Evolutionary conservation across 1,140 invertebrate species (phyloP), one percentile per base, ranked within the genome.

Genomic region (Neoseiulus cucumeris): DNA sequence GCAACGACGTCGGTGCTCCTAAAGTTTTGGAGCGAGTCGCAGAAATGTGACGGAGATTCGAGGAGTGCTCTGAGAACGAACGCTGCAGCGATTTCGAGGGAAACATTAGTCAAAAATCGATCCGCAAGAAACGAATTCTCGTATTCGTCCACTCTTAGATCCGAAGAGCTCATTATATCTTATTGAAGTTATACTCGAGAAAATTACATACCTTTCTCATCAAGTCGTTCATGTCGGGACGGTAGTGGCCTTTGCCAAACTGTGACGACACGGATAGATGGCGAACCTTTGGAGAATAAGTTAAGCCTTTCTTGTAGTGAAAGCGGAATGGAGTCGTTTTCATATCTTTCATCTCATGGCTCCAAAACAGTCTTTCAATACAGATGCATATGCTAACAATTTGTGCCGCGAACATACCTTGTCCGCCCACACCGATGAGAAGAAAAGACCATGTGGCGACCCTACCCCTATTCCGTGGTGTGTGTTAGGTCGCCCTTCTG

Each of bases 231-330:
- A 25, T 25, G 14, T 59, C 51, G 2, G 25, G 25, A 14, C 51
- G 51, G 33, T 20, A 59, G 9, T 59, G 51, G 17, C 51, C 51
- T 59, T 59, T 59, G 51, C 51, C 51, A 33, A 59, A 59, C 22
- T 59, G 51, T 5, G 51, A 59, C 22, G 51, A 59, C 14, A 59
- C 51, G 22, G 51, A 59, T 0, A 59, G 51, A 25, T 59, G 51
- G 25, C 51, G 51, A 25, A 59, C 51, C 51, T 59, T 59, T 25
- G 4, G 14, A 6, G 22, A 25, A 59, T 17, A 9, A 39, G 9
- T 39, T 9, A 9, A 39, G 9, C n/a, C n/a, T n/a, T 39, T 39
- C 33, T 4, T 4, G 33, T 39, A 6, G 33, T 6, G 33, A 39
- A 39, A 39, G n/a, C n/a, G n/a, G 9, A 39, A 39, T 9, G 4